A percentile compares a stretch with the other conserved stretches of the same genome.
Evolutionary conservation across 2,113 vertebrate species (phyloP).

Genomic region (Cinclus cinclus): DNA sequence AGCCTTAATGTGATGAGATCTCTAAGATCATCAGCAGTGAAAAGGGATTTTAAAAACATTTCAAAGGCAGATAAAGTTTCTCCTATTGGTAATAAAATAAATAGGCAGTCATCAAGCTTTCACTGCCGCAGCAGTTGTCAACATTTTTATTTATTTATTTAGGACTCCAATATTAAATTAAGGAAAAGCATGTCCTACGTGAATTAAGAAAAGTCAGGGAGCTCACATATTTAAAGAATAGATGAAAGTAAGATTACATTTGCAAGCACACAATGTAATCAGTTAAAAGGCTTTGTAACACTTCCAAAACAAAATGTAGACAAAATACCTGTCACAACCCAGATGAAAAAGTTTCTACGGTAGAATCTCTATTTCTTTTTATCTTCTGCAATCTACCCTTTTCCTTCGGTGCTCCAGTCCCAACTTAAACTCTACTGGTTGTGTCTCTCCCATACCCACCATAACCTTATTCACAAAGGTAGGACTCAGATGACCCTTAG

Average conservation of each 20-base stretch:
- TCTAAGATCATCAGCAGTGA: not conserved
- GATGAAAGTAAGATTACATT: not conserved
- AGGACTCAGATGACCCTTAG: not conserved
- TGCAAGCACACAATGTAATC: not conserved
- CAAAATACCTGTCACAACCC: fast-evolving
- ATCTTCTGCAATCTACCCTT: not conserved
- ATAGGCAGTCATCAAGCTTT: not conserved
- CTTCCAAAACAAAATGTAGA: not conserved
- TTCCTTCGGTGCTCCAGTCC: not conserved
- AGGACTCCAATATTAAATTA: not conserved
- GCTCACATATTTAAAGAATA: not conserved
- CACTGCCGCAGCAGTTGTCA: not conserved
- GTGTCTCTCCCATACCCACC: not conserved
- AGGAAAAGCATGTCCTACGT: not conserved
- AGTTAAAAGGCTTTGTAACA: not conserved
- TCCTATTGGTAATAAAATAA: not conserved
- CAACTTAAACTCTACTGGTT: not conserved
- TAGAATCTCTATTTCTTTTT: not conserved
- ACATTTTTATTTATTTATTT: conserved; percentile 21
- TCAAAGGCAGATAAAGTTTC: not conserved
- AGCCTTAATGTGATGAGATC: not conserved
- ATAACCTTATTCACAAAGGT: not conserved
- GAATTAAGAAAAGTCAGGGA: not conserved
- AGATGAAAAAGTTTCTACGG: not conserved
- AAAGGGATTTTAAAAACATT: not conserved